These are phyloP conservation scores for Microcaecilia unicolor DNA, from an alignment of 2,797 vertebrate species.

Conservation along the genomic window DNA sequence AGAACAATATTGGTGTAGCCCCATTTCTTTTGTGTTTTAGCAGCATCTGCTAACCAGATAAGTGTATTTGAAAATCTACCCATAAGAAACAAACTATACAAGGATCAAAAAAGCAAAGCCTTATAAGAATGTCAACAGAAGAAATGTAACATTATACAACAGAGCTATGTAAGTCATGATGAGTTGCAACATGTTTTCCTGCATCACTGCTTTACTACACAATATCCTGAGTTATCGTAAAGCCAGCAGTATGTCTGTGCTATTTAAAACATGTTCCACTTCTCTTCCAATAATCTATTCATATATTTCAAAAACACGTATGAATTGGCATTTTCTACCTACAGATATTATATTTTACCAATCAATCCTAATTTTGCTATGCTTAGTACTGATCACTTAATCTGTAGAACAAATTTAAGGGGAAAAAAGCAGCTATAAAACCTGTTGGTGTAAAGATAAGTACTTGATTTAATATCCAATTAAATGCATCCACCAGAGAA, in stretches of 20 bases:
- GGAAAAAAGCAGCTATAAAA: constrained; percentile 38
- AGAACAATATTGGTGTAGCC: no score
- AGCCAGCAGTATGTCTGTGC: not conserved
- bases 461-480: constrained; percentile 68
- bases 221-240: not conserved
- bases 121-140: no score
- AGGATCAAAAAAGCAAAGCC: no score
- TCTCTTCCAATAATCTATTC: no score
- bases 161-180: not conserved
- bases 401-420: constrained; percentile 34
- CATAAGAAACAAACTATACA: no score
- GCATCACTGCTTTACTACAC: no score
- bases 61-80: no score
- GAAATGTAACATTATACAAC: not conserved
- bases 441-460: constrained; percentile 63
- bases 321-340: constrained; percentile 20
- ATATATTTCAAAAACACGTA: constrained; percentile 9
- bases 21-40: no score
- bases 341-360: constrained; percentile 19
- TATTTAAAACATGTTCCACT: no score
- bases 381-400: constrained; percentile 39
- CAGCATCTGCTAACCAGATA: no score
- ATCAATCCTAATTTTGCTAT: constrained; percentile 12
- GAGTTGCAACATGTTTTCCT: no score
- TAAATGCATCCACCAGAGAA: constrained; percentile 61